These are phyloP conservation scores for Diplogasteroides magnus DNA, from an alignment of 1,140 invertebrate genomes.

Conservation along the genomic window DNA sequence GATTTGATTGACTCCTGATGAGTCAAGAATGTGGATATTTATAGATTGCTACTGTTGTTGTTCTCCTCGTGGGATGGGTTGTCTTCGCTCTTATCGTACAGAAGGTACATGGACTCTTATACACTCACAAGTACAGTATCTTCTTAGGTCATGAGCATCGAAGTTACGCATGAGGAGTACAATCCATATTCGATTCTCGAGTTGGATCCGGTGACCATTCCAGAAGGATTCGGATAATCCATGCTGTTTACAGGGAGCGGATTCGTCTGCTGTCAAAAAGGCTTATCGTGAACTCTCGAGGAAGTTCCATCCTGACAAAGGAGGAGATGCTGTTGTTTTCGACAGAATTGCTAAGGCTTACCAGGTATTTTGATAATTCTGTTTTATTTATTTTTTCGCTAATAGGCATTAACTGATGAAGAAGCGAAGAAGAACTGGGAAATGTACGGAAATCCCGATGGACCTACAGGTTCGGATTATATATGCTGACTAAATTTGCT, in stretches of 20 bases:
- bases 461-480: constrained; percentile 77
- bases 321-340: constrained; percentile 91
- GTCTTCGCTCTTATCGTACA: constrained; percentile 79
- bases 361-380: constrained; percentile 40
- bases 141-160: no score
- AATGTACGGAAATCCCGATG: constrained; percentile 98
- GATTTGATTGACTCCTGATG: no score
- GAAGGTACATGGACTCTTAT: constrained; percentile 90
- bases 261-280: constrained; percentile 82
- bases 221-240: neutral
- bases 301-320: constrained; percentile 89
- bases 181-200: constrained; percentile 94
- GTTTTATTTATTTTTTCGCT: constrained; percentile 2
- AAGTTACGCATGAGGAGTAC: constrained; percentile 95
- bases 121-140: no score
- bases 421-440: constrained; percentile 95
- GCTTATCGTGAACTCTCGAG: constrained; percentile 87
- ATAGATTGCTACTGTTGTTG: neutral
- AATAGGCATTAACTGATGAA: constrained; percentile 77
- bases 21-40: neutral
- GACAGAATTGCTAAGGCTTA: constrained; percentile 96
- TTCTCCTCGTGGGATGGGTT: constrained; percentile 73
- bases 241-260: constrained; percentile 65
- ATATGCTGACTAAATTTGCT: constrained; percentile 1
- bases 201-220: constrained; percentile 69